Conservation (phyloP, 92 coral and sea anemone species). For the Virgularia gustaviana region DNA sequence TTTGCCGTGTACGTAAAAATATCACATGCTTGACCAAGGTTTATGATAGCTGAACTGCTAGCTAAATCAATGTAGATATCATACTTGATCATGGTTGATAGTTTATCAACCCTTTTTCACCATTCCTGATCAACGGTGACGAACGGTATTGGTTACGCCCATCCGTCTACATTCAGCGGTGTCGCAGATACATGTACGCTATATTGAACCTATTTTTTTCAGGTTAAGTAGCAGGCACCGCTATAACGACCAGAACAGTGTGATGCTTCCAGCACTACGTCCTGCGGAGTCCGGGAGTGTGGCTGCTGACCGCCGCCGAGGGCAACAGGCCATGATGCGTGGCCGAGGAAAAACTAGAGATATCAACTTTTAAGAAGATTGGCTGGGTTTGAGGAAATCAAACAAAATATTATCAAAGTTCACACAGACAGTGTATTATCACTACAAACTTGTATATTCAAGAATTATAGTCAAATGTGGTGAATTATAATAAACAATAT, state of each 20-base stretch:
- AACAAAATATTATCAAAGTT: background rate
- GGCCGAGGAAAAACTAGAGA: slow-evolving; percentile 62
- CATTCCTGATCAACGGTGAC: no score
- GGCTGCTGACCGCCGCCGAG: slow-evolving; percentile 75
- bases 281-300: slow-evolving; percentile 78
- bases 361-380: slow-evolving; percentile 18
- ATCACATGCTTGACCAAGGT: no score
- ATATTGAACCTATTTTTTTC: slow-evolving; percentile 9
- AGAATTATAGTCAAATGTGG: slow-evolving; percentile 25
- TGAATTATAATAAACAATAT: slow-evolving; percentile 1
- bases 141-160: no score
- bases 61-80: no score
- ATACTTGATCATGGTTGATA: no score
- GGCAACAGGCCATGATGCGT: slow-evolving; percentile 91
- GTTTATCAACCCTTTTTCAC: no score
- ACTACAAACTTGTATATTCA: slow-evolving; percentile 21
- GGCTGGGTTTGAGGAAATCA: background rate
- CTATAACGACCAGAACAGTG: slow-evolving; percentile 61
- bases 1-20: no score
- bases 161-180: no score
- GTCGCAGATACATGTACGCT: background rate
- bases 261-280: slow-evolving; percentile 80
- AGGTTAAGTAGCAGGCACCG: slow-evolving; percentile 67
- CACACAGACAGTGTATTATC: slow-evolving; percentile 2
- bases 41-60: no score